Evolutionary conservation across 2,888 invertebrate genomes (phyloP), one percentile per base, ranked within the genome.

Genomic region (Stramonita haemastoma): DNA sequence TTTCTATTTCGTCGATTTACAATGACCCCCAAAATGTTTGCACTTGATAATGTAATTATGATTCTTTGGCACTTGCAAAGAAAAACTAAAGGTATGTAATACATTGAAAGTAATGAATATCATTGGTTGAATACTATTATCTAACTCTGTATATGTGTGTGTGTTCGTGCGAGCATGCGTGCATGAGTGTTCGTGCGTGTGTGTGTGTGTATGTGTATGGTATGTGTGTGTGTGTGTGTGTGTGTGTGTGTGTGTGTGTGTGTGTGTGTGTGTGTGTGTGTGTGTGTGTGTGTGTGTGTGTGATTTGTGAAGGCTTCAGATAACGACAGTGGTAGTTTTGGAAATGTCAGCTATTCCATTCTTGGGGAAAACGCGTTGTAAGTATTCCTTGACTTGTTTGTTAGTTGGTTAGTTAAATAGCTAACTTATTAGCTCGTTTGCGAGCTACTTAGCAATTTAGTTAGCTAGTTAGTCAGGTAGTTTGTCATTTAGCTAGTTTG

Each of bases 291-390:
- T 34, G 34, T 34, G 22, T 34, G 34, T 34, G 79, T 34, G 34
- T 79, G 60, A 32, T 81, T 81, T 36, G 34, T 81, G 34, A n/a
- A 85, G 85, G 85, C 85, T 17, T 57, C 85, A 11, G 85, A 85
- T 15, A 29, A n/a, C 11, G 85, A 85, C 85, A 17, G 19, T 32
- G 85, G 85, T 19, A 60, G 19, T 5, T 32, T 57, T 29, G 85
- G 85, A 29, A 17, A 17, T 19, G 29, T 85, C 22, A 85, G 85
- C 85, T 85, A 85, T 19, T 85, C 85, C n/a, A 85, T 85, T 8
- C 56, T 85, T 29, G 85, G 85, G 17, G 57, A 60, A 6, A 85
- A n/a, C 26, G 0, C 85, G 0, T 57, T 85, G 85, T 85, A 32
- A 56, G 85, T 85, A 36, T 36, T 36, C 11, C 13, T n/a, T 77